Percentiles rank a stretch among this genome's conserved stretches.
phyloP scores from a whole-genome alignment of 2,113 vertebrate genomes.

The Pelobates fuscus region DNA sequence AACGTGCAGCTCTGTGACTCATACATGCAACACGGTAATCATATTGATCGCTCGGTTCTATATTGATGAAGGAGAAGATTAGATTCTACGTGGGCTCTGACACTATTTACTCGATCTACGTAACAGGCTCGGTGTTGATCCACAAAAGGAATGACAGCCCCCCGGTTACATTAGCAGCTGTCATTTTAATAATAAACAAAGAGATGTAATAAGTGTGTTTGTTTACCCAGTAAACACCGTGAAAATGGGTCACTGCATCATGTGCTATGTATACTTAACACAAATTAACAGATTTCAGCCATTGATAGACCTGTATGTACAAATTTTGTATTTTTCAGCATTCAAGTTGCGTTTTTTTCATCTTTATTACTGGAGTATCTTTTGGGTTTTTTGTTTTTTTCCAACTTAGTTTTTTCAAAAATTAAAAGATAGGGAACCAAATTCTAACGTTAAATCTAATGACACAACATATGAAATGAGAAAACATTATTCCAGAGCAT shows the following conservation, averaged over 20 bases:
- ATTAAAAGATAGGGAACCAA: too few relatives aligned
- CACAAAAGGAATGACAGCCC: neutral
- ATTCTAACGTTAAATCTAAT: too few relatives aligned
- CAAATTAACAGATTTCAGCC: too few relatives aligned
- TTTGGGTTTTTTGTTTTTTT: too few relatives aligned
- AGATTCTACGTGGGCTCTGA: conserved; percentile 23
- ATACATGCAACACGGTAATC: neutral
- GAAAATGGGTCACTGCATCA: neutral
- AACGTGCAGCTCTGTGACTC: neutral
- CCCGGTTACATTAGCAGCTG: neutral
- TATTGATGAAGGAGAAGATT: conserved; percentile 18
- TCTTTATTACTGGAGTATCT: too few relatives aligned
- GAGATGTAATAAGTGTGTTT: neutral
- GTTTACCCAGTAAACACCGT: neutral
- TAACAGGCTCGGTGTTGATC: conserved; percentile 3
- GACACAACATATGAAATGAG: too few relatives aligned
- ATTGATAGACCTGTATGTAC: too few relatives aligned
- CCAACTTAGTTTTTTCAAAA: too few relatives aligned
- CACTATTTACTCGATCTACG: neutral
- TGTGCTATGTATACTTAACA: too few relatives aligned
- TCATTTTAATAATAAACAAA: conserved; percentile 3
- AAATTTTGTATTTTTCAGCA: too few relatives aligned
- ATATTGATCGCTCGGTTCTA: conserved; percentile 1
- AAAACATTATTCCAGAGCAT: too few relatives aligned
- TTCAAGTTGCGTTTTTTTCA: too few relatives aligned